Percentiles rank a stretch among this genome's conserved stretches.
phyloP scores from a whole-genome alignment of 2,797 vertebrate species.

The Danio choprae region DNA sequence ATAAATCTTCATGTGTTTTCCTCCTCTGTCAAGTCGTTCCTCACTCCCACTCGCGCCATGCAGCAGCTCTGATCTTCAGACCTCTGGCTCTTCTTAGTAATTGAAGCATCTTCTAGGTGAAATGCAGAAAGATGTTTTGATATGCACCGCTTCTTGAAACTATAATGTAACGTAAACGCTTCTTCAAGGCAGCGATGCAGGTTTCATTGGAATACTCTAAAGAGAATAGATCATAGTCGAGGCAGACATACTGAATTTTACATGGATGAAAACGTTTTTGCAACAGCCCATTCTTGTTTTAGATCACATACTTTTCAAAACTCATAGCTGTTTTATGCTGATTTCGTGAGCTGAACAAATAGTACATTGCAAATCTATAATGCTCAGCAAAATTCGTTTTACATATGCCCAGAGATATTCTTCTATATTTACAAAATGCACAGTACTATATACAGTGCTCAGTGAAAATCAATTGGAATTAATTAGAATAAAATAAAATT shows the following conservation, averaged over 20 bases:
- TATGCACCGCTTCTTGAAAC: slow-evolving; percentile 20
- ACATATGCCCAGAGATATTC: no score
- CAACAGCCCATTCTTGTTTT: no score
- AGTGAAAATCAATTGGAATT: no score
- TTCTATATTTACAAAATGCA: no score
- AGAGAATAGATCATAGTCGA: neutral
- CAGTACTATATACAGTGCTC: no score
- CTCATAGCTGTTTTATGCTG: no score
- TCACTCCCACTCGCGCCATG: slow-evolving; percentile 18
- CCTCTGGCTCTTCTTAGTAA: slow-evolving; percentile 37
- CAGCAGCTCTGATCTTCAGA: slow-evolving; percentile 42
- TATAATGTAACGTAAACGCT: slow-evolving; percentile 6
- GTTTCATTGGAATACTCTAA: slow-evolving; percentile 13
- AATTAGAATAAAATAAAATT: no score
- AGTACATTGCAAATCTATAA: no score
- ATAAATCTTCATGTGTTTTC: slow-evolving; percentile 79
- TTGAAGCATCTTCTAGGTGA: slow-evolving; percentile 19
- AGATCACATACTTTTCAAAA: neutral
- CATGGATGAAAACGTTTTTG: neutral
- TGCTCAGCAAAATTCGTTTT: no score
- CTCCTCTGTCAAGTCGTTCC: slow-evolving; percentile 50
- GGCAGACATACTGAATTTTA: neutral
- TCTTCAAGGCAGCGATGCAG: neutral
- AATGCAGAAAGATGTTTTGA: slow-evolving; percentile 40
- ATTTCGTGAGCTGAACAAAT: no score